Evolutionary conservation across 2,797 vertebrate species (phyloP), one percentile per base, ranked within the genome.

Genomic region (Takifugu ocellatus): DNA sequence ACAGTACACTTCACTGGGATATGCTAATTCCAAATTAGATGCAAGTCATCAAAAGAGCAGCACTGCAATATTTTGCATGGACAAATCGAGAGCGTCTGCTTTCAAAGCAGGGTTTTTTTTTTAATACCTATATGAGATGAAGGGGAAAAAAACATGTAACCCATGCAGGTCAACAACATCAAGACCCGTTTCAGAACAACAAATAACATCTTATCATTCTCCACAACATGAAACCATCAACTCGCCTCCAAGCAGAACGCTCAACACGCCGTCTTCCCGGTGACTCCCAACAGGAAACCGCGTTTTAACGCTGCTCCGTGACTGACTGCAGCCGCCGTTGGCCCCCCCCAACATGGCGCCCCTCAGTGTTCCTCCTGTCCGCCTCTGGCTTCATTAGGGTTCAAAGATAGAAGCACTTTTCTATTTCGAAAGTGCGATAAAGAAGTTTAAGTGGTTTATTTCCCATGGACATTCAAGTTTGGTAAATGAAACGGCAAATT

Each of bases 21-120:
- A 90, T 91, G 91, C 86, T 89, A 89, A 92, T 90, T 88, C 74
- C 76, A 88, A 90, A 91, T 87, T 80, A 90, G 87, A 91, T 85
- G 84, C 88, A 85, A 90, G 89, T 91, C 88, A 90, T 91, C 88
- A 91, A 89, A 90, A 90, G 84, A 91, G 88, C 83, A 82, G 80
- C 84, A 85, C 82, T 86, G 88, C 84, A 85, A 88, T 88, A 89
- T 89, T 87, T 90, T 87, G 84, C 77, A 84, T 86, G 66, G 86
- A 87, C 84, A 90, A 91, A 89, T 84, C 82, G 76, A 86, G 88
- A 85, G 84, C 82, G 84, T 87, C 83, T 84, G 72, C 84, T 87
- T 88, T 84, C 69, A 78, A 77, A 88, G 78, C 66, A 74, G 72
- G 75, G n/a, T 12, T 39, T 12, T 39, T 29, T 39, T 84, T 89